Percentiles rank a stretch among this genome's conserved stretches.
Conservation (phyloP, 2,888 invertebrate genomes). For the Hypomecis punctinalis region DNA sequence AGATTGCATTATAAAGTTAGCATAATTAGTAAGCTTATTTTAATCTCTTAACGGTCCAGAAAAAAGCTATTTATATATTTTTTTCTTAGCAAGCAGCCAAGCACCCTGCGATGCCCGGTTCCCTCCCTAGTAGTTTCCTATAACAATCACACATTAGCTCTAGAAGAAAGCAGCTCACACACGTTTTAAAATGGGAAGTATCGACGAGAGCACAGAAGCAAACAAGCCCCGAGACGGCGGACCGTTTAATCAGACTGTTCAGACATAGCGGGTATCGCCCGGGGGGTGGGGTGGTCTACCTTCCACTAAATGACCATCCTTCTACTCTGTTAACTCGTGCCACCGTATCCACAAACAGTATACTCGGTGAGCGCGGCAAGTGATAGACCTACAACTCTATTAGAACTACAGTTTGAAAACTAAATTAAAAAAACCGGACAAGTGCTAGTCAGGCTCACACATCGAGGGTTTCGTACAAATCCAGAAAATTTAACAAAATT, state of each 20-base stretch:
- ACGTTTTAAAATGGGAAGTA: constrained; percentile 57
- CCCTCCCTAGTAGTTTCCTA: too few species aligned
- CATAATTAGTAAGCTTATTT: too few species aligned
- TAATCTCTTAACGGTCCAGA: too few species aligned
- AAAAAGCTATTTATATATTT: too few species aligned
- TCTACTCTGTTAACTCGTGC: constrained; percentile 79
- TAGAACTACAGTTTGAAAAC: constrained; percentile 49
- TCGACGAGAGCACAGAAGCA: constrained; percentile 65
- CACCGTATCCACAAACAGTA: constrained; percentile 83
- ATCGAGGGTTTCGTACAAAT: too few species aligned
- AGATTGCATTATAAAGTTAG: too few species aligned
- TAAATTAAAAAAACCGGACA: too few species aligned
- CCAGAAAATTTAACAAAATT: too few species aligned
- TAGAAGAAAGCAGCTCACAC: constrained; percentile 10
- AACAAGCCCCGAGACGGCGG: constrained; percentile 73
- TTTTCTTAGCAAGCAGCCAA: too few species aligned
- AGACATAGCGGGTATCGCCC: constrained; percentile 56
- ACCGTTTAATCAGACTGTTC: constrained; percentile 82
- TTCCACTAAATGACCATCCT: constrained; percentile 83
- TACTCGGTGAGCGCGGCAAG: constrained; percentile 75
- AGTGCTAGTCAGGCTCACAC: too few species aligned
- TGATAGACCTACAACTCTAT: constrained; percentile 44
- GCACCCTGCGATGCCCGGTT: too few species aligned
- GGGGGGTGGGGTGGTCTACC: constrained; percentile 60
- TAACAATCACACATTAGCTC: too few species aligned